phyloP scores from a whole-genome alignment of 1,140 invertebrate genomes.

The Halictus rubicundus region DNA sequence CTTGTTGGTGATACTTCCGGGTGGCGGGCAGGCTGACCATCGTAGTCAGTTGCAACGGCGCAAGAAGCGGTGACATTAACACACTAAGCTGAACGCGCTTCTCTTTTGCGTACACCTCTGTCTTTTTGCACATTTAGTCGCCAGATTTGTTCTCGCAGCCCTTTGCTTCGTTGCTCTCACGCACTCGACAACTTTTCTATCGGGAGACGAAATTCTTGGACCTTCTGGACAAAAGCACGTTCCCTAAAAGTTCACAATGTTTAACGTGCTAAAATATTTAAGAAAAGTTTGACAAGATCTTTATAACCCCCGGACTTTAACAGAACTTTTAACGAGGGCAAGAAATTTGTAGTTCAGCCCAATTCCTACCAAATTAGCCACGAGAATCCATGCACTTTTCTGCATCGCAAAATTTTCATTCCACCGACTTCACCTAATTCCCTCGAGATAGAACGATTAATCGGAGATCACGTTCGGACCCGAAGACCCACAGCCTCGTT shows the following conservation, averaged over 20 bases:
- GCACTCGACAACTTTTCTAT: not conserved
- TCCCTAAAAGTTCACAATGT: too few relatives aligned
- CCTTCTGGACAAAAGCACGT: not conserved
- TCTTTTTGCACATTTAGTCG: too few relatives aligned
- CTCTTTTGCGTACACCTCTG: not conserved
- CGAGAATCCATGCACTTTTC: too few relatives aligned
- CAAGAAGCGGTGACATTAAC: constrained; percentile 75
- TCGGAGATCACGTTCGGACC: not conserved
- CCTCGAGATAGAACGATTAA: too few relatives aligned
- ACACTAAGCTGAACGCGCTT: not conserved
- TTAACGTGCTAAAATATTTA: too few relatives aligned
- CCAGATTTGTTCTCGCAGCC: not conserved
- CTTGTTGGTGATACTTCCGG: constrained; percentile 73
- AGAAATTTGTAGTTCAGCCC: too few relatives aligned
- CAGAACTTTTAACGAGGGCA: too few relatives aligned
- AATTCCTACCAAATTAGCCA: too few relatives aligned
- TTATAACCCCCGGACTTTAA: too few relatives aligned
- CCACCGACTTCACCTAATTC: too few relatives aligned
- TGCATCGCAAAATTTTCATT: too few relatives aligned
- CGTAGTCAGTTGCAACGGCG: constrained; percentile 65
- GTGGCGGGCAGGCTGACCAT: constrained; percentile 61
- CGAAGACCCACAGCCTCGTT: not conserved
- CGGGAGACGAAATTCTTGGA: not conserved
- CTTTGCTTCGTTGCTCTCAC: not conserved
- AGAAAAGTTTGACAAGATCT: too few relatives aligned